phyloP scores from a whole-genome alignment of 2,113 vertebrate species.

The Sclerurus mexicanus region DNA sequence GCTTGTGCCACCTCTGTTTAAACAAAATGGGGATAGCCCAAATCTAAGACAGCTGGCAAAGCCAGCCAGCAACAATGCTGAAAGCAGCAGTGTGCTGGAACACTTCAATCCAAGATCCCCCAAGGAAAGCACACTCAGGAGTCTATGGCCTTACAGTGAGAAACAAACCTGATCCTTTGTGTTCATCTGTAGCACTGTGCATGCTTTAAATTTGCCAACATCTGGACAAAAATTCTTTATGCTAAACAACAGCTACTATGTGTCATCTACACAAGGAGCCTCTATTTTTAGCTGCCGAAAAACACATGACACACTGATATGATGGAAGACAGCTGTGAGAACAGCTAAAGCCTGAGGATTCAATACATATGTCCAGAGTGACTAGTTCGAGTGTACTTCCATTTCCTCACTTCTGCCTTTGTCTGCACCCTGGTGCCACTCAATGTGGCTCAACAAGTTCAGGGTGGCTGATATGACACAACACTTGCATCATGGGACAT shows the following conservation, averaged over 20 bases:
- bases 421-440: background rate
- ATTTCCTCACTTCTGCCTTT: background rate
- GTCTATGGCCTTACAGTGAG: background rate
- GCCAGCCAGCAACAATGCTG: background rate
- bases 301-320: background rate
- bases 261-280: background rate
- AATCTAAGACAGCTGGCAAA: background rate
- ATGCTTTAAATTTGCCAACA: background rate
- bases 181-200: background rate
- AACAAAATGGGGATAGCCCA: background rate
- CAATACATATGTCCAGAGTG: background rate
- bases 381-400: background rate
- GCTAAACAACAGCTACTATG: background rate
- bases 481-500: background rate
- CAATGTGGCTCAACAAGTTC: background rate
- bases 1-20: background rate
- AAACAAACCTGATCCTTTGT: background rate
- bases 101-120: background rate
- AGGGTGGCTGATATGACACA: background rate
- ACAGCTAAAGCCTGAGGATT: background rate
- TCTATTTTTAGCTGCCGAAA: conserved; percentile 10
- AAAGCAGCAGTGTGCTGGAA: background rate
- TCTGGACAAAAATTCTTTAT: background rate
- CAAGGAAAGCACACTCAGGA: background rate
- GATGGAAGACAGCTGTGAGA: background rate